phyloP scores from a whole-genome alignment of 1,140 invertebrate genomes.

The Heliconius hewitsoni region DNA sequence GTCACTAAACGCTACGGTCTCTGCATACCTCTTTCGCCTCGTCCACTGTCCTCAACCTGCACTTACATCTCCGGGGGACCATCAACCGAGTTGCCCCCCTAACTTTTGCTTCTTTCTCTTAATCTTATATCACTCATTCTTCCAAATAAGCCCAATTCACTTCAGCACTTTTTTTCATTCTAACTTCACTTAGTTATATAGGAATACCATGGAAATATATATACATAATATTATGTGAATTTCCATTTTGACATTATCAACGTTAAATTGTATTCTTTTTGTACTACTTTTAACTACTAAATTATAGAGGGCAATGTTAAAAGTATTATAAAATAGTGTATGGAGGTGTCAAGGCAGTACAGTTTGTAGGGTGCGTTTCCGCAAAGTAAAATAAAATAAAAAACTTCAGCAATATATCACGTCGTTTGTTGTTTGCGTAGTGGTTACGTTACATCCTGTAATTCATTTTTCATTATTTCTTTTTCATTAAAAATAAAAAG shows the following conservation, averaged over 20 bases:
- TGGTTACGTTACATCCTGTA: neutral
- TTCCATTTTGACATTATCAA: neutral
- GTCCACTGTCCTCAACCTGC: too few relatives aligned
- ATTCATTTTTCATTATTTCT: neutral
- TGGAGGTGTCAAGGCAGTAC: neutral
- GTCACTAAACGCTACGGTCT: too few relatives aligned
- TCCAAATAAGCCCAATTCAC: too few relatives aligned
- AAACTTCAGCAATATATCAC: conserved; percentile 2
- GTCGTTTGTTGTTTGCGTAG: conserved; percentile 8
- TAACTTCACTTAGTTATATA: too few relatives aligned
- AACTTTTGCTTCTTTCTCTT: too few relatives aligned
- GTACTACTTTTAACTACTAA: neutral
- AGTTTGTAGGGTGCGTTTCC: neutral
- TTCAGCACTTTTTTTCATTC: too few relatives aligned
- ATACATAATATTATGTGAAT: too few relatives aligned
- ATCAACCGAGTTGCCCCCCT: too few relatives aligned
- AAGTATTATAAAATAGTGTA: neutral
- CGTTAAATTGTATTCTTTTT: neutral
- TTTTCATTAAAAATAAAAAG: neutral
- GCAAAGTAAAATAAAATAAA: neutral
- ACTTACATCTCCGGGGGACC: too few relatives aligned
- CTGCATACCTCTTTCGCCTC: too few relatives aligned
- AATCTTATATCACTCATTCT: too few relatives aligned
- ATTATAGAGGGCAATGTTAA: neutral
- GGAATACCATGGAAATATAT: too few relatives aligned